These are phyloP conservation scores for Hyaena hyaena DNA, from an alignment of 2,113 vertebrate genomes.

Conservation along the genomic window DNA sequence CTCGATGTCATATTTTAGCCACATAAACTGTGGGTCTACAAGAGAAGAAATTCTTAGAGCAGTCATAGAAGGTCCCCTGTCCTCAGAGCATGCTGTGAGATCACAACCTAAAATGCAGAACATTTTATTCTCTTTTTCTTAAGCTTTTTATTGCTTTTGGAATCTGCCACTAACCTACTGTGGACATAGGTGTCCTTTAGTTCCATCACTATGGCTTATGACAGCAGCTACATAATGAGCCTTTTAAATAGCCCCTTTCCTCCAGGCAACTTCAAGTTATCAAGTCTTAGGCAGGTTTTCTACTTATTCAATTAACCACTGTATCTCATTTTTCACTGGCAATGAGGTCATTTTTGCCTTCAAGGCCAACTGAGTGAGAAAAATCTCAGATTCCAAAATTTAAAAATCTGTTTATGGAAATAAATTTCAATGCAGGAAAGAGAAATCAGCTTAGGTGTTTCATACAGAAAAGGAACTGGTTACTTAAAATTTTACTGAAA, in stretches of 20 bases:
- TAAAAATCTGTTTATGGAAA: neutral
- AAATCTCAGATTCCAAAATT: neutral
- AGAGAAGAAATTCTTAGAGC: neutral
- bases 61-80: neutral
- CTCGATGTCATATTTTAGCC: neutral
- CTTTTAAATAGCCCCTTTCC: neutral
- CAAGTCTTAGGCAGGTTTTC: neutral
- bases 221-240: neutral
- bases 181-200: neutral
- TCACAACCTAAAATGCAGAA: neutral
- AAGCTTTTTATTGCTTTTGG: neutral
- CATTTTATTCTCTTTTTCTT: neutral
- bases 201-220: neutral
- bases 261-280: neutral
- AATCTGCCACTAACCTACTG: neutral
- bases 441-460: neutral
- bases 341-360: neutral
- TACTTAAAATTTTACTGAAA: neutral
- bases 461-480: neutral
- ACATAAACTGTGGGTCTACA: neutral
- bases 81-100: neutral
- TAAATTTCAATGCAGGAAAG: neutral
- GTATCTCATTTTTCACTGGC: neutral
- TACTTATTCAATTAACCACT: neutral
- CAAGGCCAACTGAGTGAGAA: neutral